These are phyloP conservation scores for Dendrophyllia cribrosa DNA, from an alignment of 64 coral and sea anemone species.

Conservation along the genomic window DNA sequence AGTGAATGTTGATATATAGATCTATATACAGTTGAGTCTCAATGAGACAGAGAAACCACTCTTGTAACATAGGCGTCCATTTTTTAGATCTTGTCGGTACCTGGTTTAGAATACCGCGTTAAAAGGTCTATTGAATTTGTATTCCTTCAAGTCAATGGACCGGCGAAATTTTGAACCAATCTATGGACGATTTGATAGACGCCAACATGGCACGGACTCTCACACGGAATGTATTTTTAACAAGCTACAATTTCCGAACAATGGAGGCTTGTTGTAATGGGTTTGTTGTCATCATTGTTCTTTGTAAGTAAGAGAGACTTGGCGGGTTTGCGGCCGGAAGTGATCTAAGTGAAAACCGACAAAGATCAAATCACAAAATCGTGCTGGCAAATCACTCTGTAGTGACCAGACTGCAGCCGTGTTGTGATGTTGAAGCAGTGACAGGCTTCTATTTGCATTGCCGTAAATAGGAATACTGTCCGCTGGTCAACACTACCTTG, in stretches of 20 bases:
- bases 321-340: conserved; percentile 42
- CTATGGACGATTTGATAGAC: too few relatives aligned
- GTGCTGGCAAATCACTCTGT: background rate
- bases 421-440: background rate
- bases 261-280: background rate
- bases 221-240: background rate
- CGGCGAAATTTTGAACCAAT: too few relatives aligned
- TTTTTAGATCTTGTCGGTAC: too few relatives aligned
- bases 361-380: conserved; percentile 19
- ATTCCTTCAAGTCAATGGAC: too few relatives aligned
- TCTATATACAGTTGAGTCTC: too few relatives aligned
- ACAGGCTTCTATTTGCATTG: background rate
- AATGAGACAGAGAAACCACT: too few relatives aligned
- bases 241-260: background rate
- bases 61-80: too few relatives aligned
- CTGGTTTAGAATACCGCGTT: too few relatives aligned
- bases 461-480: background rate
- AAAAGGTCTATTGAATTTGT: too few relatives aligned
- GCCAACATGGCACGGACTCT: too few relatives aligned
- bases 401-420: background rate
- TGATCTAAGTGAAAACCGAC: conserved; percentile 25
- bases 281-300: conserved; percentile 7
- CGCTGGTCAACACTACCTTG: background rate
- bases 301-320: conserved; percentile 3
- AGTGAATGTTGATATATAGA: too few relatives aligned